Percentiles rank a stretch among this genome's conserved stretches.
These are phyloP conservation scores for Sceloporus tristichus DNA, from an alignment of 2,113 vertebrate species.

Conservation along the genomic window DNA sequence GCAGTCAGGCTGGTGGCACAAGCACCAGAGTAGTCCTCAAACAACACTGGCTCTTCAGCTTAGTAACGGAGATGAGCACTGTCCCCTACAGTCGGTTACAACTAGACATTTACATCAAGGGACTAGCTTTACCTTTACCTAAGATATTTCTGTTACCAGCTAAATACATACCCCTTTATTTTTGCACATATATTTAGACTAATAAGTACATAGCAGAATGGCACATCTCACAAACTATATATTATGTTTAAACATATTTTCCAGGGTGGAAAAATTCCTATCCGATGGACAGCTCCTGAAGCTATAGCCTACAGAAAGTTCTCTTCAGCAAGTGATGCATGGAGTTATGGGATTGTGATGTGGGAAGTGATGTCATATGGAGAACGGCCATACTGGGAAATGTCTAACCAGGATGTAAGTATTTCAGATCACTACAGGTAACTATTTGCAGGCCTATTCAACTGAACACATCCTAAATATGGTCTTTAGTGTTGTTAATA, in stretches of 20 bases:
- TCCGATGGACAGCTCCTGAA: constrained; percentile 95
- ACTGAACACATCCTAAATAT: background rate
- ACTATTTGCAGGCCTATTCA: background rate
- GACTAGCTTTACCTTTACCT: no score
- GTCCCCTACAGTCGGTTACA: no score
- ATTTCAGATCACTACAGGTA: background rate
- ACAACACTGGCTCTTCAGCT: no score
- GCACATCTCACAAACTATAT: background rate
- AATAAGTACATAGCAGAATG: background rate
- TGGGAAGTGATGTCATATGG: constrained; percentile 99
- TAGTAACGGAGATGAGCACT: no score
- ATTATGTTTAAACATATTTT: constrained; percentile 39
- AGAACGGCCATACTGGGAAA: constrained; percentile 96
- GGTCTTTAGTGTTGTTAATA: constrained; percentile 6
- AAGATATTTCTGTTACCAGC: constrained; percentile 34
- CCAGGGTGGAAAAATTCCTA: constrained; percentile 97
- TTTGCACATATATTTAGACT: constrained; percentile 4
- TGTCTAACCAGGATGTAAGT: constrained; percentile 99
- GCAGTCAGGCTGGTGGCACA: no score
- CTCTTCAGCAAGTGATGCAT: constrained; percentile 92
- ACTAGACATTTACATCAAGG: no score
- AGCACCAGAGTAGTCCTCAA: no score
- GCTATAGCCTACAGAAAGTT: constrained; percentile 96
- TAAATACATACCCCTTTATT: constrained; percentile 39
- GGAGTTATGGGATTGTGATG: constrained; percentile 99